Evolutionary conservation across 2,888 invertebrate species (phyloP).

Genomic region (Rutpela maculata): DNA sequence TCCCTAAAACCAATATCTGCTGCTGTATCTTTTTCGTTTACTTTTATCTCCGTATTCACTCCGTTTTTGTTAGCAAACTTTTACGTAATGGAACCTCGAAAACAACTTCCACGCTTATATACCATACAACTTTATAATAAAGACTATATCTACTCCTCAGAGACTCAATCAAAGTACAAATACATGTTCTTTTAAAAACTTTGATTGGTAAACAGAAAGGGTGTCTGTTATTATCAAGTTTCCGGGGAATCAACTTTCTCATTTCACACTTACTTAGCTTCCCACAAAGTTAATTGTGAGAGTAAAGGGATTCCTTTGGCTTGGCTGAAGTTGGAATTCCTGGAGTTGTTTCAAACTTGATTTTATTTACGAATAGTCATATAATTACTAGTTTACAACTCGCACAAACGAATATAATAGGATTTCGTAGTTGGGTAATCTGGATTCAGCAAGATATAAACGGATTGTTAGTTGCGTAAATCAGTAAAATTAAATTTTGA

Average conservation of each 20-base stretch:
- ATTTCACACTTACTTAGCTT: constrained; percentile 48
- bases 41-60: background rate
- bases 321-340: constrained; percentile 4
- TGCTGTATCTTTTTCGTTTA: background rate
- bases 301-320: constrained; percentile 40
- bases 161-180: constrained; percentile 43
- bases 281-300: constrained; percentile 42
- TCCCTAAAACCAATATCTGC: background rate
- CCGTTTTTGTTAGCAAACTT: background rate
- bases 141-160: constrained; percentile 30
- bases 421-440: constrained; percentile 6
- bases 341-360: constrained; percentile 6
- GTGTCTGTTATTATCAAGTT: constrained; percentile 46
- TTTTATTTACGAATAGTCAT: constrained; percentile 17
- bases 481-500: background rate
- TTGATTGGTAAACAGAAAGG: constrained; percentile 47
- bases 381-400: constrained; percentile 13
- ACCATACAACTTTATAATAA: constrained; percentile 12
- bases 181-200: constrained; percentile 40
- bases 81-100: background rate
- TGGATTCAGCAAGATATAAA: background rate
- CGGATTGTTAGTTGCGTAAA: background rate
- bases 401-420: background rate
- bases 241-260: constrained; percentile 42
- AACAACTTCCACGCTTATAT: background rate